Conservation (phyloP, 2,888 invertebrate species). For the Hydropsyche betteni region DNA sequence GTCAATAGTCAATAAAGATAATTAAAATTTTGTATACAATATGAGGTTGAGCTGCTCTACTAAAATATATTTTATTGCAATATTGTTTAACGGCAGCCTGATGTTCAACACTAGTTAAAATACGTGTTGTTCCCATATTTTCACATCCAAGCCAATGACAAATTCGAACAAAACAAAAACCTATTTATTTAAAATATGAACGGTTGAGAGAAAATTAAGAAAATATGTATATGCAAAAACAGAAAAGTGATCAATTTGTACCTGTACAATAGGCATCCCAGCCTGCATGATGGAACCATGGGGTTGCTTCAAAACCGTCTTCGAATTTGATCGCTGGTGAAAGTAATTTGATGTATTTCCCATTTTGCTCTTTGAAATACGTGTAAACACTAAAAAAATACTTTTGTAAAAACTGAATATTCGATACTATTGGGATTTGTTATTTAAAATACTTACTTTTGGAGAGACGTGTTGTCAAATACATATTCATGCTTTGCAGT, state of each 20-base stretch:
- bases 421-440: too few species aligned
- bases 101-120: conserved; percentile 65
- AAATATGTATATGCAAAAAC: not conserved
- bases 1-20: too few species aligned
- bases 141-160: conserved; percentile 69
- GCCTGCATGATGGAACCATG: conserved; percentile 76
- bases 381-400: conserved; percentile 63
- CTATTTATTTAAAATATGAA: conserved; percentile 56
- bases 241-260: conserved; percentile 49
- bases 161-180: conserved; percentile 75
- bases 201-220: not conserved
- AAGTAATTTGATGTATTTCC: conserved; percentile 56
- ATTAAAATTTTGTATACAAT: conserved; percentile 62
- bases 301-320: conserved; percentile 49
- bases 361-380: conserved; percentile 65
- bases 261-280: conserved; percentile 82
- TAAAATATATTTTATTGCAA: conserved; percentile 70
- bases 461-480: conserved; percentile 66
- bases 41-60: conserved; percentile 66
- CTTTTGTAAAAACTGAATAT: too few species aligned
- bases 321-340: conserved; percentile 58
- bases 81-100: conserved; percentile 62
- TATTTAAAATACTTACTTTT: conserved; percentile 58
- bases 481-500: conserved; percentile 61
- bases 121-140: conserved; percentile 60